A percentile compares a stretch with the other conserved stretches of the same genome.
These are phyloP conservation scores for Saturnia pavonia DNA, from an alignment of 2,888 invertebrate genomes.

Conservation along the genomic window DNA sequence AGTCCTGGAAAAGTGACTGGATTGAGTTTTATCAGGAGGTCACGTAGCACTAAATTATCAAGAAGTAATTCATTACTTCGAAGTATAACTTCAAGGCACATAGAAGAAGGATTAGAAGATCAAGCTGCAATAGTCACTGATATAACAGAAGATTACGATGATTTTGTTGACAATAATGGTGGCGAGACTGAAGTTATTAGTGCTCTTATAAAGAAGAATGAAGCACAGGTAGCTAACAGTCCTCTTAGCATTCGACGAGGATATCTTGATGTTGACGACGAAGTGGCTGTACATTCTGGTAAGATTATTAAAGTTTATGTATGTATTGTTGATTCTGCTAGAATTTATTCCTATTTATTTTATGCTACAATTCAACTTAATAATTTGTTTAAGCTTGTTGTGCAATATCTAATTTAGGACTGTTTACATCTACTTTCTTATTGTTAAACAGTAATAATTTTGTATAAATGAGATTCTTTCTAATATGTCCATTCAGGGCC, in stretches of 20 bases:
- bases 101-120: conserved; percentile 72
- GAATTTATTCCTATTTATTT: conserved; percentile 35
- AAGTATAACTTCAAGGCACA: conserved; percentile 78
- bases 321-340: conserved; percentile 23
- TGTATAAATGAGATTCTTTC: conserved; percentile 11
- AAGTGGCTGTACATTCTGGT: conserved; percentile 89
- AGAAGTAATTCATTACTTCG: conserved; percentile 85
- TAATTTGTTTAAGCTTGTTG: background rate
- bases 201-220: conserved; percentile 74
- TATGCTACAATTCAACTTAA: conserved; percentile 22
- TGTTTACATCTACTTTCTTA: conserved; percentile 3
- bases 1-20: conserved; percentile 78
- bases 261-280: conserved; percentile 84
- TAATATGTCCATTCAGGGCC: conserved; percentile 7
- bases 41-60: conserved; percentile 87
- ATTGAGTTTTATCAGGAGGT: conserved; percentile 85
- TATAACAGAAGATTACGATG: conserved; percentile 68
- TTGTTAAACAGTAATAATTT: background rate
- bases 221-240: conserved; percentile 68
- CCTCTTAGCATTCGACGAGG: conserved; percentile 73
- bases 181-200: conserved; percentile 69
- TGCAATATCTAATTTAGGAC: background rate
- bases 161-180: conserved; percentile 66
- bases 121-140: conserved; percentile 63
- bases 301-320: conserved; percentile 44